Evolutionary conservation across 2,113 vertebrate species (phyloP).

Genomic region (Podarcis cretensis): DNA sequence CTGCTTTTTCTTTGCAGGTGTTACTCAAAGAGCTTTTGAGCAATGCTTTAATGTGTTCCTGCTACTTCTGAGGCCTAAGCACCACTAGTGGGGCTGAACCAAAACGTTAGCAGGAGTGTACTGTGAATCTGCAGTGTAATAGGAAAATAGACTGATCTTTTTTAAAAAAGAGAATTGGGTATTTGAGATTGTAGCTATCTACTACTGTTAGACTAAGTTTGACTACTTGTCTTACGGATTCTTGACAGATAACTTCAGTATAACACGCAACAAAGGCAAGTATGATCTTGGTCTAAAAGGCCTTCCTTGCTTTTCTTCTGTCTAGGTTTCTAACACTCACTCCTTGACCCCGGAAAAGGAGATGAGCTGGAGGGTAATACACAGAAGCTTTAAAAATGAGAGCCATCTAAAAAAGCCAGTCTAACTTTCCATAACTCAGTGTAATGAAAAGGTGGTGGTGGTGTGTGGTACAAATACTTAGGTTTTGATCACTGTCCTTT

Average conservation of each 20-base stretch:
- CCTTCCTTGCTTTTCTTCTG: conserved; percentile 18
- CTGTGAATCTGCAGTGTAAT: conserved; percentile 48
- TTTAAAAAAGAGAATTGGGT: conserved; percentile 28
- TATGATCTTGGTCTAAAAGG: conserved; percentile 35
- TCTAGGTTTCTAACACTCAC: not conserved
- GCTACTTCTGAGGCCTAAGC: conserved; percentile 58
- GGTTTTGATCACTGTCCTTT: conserved; percentile 2
- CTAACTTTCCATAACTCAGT: not conserved
- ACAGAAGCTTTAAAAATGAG: conserved; percentile 48
- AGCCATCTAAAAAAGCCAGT: not conserved
- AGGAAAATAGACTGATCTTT: conserved; percentile 42
- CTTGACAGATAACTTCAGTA: conserved; percentile 50
- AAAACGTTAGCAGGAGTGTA: conserved; percentile 50
- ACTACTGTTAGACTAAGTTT: conserved; percentile 61
- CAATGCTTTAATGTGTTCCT: conserved; percentile 58
- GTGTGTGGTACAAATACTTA: not conserved
- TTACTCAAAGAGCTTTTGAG: conserved; percentile 58
- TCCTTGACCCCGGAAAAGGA: not conserved
- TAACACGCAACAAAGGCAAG: conserved; percentile 5
- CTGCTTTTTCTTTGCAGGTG: conserved; percentile 56
- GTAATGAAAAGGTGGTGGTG: not conserved
- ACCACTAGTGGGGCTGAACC: conserved; percentile 35
- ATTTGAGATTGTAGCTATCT: conserved; percentile 45
- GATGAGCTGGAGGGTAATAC: conserved; percentile 19
- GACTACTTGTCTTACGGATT: conserved; percentile 56